A percentile compares a stretch with the other conserved stretches of the same genome.
Evolutionary conservation across 2,113 vertebrate genomes (phyloP).

Genomic region (Vombatus ursinus): DNA sequence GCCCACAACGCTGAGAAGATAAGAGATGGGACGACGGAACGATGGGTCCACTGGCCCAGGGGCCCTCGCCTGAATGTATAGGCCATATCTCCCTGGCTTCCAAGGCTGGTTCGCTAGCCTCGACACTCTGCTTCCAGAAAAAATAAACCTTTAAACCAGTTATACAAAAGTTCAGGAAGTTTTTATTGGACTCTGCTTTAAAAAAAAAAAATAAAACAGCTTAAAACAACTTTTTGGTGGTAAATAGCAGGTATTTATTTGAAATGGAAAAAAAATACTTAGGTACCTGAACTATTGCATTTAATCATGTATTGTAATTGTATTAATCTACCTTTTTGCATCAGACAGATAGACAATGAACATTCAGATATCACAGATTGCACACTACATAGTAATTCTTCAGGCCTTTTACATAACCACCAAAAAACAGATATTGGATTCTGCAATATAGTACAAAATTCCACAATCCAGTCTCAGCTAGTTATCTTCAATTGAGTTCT

Average conservation of each 20-base stretch:
- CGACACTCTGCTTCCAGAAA: background rate
- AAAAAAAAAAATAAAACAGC: constrained; percentile 57
- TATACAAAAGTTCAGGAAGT: background rate
- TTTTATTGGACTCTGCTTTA: constrained; percentile 23
- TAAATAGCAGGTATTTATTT: constrained; percentile 99
- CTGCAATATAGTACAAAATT: constrained; percentile 94
- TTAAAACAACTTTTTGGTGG: constrained; percentile 82
- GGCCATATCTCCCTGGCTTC: background rate
- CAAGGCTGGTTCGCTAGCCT: background rate
- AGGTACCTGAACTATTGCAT: constrained; percentile 98
- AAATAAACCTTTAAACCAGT: constrained; percentile 5
- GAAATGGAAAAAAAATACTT: constrained; percentile 94
- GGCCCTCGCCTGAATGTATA: too few species aligned
- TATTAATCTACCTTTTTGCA: constrained; percentile 95
- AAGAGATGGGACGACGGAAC: background rate
- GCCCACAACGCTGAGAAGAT: background rate
- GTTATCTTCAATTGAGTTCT: constrained; percentile 87
- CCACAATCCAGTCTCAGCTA: constrained; percentile 89
- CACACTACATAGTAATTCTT: constrained; percentile 95
- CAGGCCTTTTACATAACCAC: constrained; percentile 96
- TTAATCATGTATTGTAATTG: constrained; percentile 93
- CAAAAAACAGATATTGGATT: constrained; percentile 88
- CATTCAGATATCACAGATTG: constrained; percentile 99
- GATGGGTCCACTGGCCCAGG: too few species aligned
- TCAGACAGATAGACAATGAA: constrained; percentile 98